phyloP scores from a whole-genome alignment of 2,888 invertebrate species.

The Drosophila testacea region DNA sequence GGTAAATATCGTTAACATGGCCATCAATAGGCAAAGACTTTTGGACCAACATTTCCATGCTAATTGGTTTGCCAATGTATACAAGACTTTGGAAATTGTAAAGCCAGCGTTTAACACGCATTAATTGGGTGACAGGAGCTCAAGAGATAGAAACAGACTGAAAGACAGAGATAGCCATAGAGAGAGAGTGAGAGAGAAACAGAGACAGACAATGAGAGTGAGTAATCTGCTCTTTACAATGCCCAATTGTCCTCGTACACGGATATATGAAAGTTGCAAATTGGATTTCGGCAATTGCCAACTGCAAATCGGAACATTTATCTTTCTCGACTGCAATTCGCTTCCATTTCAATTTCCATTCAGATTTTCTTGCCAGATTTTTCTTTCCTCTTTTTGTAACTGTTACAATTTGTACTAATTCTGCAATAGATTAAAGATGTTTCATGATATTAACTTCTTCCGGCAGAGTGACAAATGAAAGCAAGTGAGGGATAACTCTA shows the following conservation, averaged over 20 bases:
- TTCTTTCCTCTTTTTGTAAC: background rate
- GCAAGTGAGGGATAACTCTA: background rate
- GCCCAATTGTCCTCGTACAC: constrained; percentile 13
- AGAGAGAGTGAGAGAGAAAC: background rate
- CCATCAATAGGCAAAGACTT: constrained; percentile 58
- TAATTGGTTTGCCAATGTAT: constrained; percentile 67
- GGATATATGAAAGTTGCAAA: constrained; percentile 27
- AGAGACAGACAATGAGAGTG: constrained; percentile 9
- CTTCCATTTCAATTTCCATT: constrained; percentile 19
- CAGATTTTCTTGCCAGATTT: constrained; percentile 11
- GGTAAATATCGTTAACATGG: constrained; percentile 65
- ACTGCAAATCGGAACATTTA: constrained; percentile 25
- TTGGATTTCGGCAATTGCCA: constrained; percentile 23
- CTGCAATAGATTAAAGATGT: background rate
- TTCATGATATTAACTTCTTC: constrained; percentile 1
- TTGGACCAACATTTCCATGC: constrained; percentile 64
- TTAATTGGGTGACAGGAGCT: constrained; percentile 40
- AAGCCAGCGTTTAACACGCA: constrained; percentile 47
- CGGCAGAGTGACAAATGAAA: constrained; percentile 1
- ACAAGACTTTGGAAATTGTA: constrained; percentile 52
- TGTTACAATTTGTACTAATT: constrained; percentile 3
- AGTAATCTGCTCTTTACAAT: constrained; percentile 33
- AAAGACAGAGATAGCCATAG: background rate
- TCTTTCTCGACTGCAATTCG: constrained; percentile 22
- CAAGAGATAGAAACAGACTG: background rate